phyloP scores from a whole-genome alignment of 2,888 invertebrate species.

The Drosophila demipolita region DNA sequence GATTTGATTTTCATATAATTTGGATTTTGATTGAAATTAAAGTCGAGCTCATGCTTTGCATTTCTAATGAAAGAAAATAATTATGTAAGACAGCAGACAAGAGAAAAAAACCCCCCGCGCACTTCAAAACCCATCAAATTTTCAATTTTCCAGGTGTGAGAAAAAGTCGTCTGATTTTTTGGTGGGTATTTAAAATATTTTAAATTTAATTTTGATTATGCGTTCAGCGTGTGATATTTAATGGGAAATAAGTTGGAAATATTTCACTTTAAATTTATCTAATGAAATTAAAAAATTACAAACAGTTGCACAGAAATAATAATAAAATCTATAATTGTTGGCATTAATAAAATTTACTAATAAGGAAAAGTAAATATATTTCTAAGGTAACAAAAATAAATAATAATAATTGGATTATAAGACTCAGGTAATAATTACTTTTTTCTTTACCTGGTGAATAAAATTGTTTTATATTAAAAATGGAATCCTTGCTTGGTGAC shows the following conservation, averaged over 20 bases:
- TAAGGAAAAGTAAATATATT: neutral
- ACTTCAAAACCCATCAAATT: conserved; percentile 28
- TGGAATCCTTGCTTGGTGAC: neutral
- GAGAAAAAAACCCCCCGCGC: conserved; percentile 8
- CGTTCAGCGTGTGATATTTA: neutral
- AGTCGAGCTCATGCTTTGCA: conserved; percentile 67
- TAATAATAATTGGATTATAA: neutral
- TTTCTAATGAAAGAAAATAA: conserved; percentile 51
- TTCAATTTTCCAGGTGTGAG: conserved; percentile 27
- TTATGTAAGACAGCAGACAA: conserved; percentile 5
- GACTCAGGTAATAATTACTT: neutral
- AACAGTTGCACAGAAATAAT: neutral
- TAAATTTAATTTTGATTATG: conserved; percentile 36
- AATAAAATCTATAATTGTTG: neutral
- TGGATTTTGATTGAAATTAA: conserved; percentile 77
- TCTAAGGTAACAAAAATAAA: neutral
- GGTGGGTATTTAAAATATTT: conserved; percentile 61
- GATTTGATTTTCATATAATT: conserved; percentile 76
- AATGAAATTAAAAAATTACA: neutral
- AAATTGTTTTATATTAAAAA: neutral
- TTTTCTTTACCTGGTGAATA: neutral
- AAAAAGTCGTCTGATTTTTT: conserved; percentile 38
- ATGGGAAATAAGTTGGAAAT: neutral
- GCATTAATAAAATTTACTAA: accelerated
- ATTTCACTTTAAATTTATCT: neutral